A percentile compares a stretch with the other conserved stretches of the same genome.
These are phyloP conservation scores for Meloidogyne exigua DNA, from an alignment of 1,140 invertebrate genomes.

Conservation along the genomic window DNA sequence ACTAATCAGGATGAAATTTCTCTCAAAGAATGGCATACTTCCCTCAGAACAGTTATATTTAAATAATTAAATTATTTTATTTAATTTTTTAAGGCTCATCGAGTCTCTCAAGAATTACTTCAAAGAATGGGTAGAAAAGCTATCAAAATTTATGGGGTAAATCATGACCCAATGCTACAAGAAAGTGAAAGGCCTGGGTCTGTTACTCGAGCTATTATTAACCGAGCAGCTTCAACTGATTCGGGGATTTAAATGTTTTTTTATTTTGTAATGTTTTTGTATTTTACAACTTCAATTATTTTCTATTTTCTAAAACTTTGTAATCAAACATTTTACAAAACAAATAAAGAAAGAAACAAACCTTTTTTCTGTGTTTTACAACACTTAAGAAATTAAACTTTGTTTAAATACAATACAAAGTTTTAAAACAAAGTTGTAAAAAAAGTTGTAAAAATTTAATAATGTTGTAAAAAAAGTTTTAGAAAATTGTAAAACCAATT, in stretches of 20 bases:
- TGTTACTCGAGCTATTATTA: slow-evolving; percentile 60
- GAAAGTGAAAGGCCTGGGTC: slow-evolving; percentile 58
- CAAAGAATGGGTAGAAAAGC: slow-evolving; percentile 92
- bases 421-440: neutral
- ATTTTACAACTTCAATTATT: neutral
- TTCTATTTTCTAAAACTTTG: neutral
- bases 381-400: neutral
- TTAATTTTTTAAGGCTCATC: slow-evolving; percentile 72
- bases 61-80: neutral
- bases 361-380: too few relatives aligned
- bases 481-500: too few relatives aligned
- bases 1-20: slow-evolving; percentile 75
- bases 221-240: slow-evolving; percentile 59
- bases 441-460: neutral
- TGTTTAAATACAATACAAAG: neutral
- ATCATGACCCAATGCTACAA: slow-evolving; percentile 62
- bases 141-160: slow-evolving; percentile 89
- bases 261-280: slow-evolving; percentile 1
- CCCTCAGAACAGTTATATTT: slow-evolving; percentile 71
- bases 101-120: slow-evolving; percentile 84
- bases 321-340: neutral
- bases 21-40: slow-evolving; percentile 87
- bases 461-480: too few relatives aligned
- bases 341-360: neutral
- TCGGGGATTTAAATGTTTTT: slow-evolving; percentile 49